A percentile compares a stretch with the other conserved stretches of the same genome.
These are phyloP conservation scores for Bedellia somnulentella DNA, from an alignment of 2,888 invertebrate genomes.

Conservation along the genomic window DNA sequence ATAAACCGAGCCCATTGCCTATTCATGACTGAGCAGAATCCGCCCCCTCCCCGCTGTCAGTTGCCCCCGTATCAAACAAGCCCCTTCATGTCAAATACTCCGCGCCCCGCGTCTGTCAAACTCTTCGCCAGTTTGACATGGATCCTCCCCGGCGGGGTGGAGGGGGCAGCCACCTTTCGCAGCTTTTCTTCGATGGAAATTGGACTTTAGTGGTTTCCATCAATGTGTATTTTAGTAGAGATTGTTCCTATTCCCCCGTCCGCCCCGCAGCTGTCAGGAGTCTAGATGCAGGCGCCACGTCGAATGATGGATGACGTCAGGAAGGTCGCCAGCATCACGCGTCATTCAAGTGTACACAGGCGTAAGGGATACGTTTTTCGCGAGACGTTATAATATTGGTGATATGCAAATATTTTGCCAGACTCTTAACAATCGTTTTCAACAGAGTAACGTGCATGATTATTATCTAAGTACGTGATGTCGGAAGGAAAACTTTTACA, in stretches of 20 bases:
- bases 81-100: slow-evolving; percentile 62
- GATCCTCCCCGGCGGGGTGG: slow-evolving; percentile 52
- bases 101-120: slow-evolving; percentile 61
- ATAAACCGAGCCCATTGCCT: slow-evolving; percentile 60
- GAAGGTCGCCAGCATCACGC: slow-evolving; percentile 60
- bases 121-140: slow-evolving; percentile 61
- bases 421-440: too few species aligned
- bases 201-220: slow-evolving; percentile 15
- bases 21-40: slow-evolving; percentile 60
- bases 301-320: slow-evolving; percentile 61
- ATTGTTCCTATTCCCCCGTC: too few species aligned
- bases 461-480: neutral
- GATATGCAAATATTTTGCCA: slow-evolving; percentile 56
- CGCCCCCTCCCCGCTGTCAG: slow-evolving; percentile 37
- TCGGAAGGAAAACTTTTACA: slow-evolving; percentile 5
- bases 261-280: slow-evolving; percentile 40
- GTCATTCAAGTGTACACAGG: slow-evolving; percentile 62
- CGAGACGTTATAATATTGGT: slow-evolving; percentile 60
- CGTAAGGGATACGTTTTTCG: slow-evolving; percentile 62
- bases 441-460: too few species aligned
- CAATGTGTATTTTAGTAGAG: too few species aligned
- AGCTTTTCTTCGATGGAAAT: too few species aligned
- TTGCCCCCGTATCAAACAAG: slow-evolving; percentile 58
- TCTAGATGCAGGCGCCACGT: slow-evolving; percentile 59
- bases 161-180: slow-evolving; percentile 47